A percentile compares a stretch with the other conserved stretches of the same genome.
Conservation (phyloP, 2,113 vertebrate genomes). For the Aspidoscelis tigris region DNA sequence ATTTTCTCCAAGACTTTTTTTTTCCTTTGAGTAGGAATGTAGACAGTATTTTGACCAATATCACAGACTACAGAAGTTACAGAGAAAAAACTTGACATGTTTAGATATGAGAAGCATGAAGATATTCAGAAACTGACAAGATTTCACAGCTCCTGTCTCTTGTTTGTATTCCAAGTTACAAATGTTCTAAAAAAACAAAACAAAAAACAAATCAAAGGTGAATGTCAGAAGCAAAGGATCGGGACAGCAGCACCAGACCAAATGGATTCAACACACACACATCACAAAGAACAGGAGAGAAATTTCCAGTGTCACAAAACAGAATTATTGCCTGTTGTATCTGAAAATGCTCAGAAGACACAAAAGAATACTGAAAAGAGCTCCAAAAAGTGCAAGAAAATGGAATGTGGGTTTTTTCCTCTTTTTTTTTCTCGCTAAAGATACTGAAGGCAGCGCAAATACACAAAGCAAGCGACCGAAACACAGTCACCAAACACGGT, state of each 20-base stretch:
- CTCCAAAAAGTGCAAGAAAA: constrained; percentile 80
- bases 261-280: constrained; percentile 85
- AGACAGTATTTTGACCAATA: constrained; percentile 86
- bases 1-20: constrained; percentile 81
- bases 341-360: constrained; percentile 81
- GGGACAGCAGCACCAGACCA: constrained; percentile 80
- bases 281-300: constrained; percentile 78
- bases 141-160: constrained; percentile 81
- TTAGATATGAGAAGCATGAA: constrained; percentile 79
- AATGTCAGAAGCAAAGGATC: constrained; percentile 77
- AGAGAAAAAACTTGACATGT: constrained; percentile 83
- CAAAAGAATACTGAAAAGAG: constrained; percentile 76
- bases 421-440: constrained; percentile 75
- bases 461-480: constrained; percentile 83
- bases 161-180: constrained; percentile 84
- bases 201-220: constrained; percentile 82
- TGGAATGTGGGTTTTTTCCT: constrained; percentile 72
- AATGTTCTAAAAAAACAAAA: constrained; percentile 79
- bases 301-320: constrained; percentile 86
- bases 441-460: constrained; percentile 80
- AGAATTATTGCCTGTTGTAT: constrained; percentile 87
- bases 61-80: constrained; percentile 86
- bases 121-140: constrained; percentile 80
- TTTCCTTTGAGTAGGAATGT: constrained; percentile 84
- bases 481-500: constrained; percentile 85